Conservation (phyloP, 2,113 vertebrate species). For the Gavialis gangeticus region DNA sequence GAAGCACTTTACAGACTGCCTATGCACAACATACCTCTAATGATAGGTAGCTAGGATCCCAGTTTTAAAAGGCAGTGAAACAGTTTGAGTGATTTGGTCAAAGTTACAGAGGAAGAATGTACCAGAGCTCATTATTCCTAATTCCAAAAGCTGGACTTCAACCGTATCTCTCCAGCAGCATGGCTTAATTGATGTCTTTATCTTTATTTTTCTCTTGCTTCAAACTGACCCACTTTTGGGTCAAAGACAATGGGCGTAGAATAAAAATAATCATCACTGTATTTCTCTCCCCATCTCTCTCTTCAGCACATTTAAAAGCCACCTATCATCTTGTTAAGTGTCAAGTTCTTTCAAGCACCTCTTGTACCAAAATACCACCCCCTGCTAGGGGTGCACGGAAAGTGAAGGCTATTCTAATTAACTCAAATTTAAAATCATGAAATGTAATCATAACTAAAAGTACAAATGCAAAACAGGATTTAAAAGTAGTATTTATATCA, state of each 20-base stretch:
- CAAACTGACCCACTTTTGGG: not conserved
- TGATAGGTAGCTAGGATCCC: not conserved
- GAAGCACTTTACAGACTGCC: not conserved
- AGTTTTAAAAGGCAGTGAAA: not conserved
- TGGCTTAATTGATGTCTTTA: not conserved
- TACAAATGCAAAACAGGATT: not conserved
- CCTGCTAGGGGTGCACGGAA: not conserved
- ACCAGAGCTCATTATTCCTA: not conserved
- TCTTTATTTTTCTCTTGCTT: not conserved
- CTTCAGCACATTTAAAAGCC: not conserved
- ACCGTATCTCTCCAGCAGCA: not conserved
- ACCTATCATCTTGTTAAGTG: not conserved
- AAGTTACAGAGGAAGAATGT: not conserved
- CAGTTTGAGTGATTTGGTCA: not conserved
- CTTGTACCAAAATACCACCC: not conserved
- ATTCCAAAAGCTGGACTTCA: rapidly evolving
- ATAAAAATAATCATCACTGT: not conserved
- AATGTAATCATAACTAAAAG: not conserved
- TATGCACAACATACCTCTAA: not conserved
- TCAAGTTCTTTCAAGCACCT: not conserved
- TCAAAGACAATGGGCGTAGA: not conserved
- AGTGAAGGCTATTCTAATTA: not conserved
- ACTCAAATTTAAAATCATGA: not conserved
- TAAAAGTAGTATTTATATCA: not conserved
- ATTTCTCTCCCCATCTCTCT: not conserved